phyloP scores from a whole-genome alignment of 2,888 invertebrate genomes.

The Chrysolina oricalcia region DNA sequence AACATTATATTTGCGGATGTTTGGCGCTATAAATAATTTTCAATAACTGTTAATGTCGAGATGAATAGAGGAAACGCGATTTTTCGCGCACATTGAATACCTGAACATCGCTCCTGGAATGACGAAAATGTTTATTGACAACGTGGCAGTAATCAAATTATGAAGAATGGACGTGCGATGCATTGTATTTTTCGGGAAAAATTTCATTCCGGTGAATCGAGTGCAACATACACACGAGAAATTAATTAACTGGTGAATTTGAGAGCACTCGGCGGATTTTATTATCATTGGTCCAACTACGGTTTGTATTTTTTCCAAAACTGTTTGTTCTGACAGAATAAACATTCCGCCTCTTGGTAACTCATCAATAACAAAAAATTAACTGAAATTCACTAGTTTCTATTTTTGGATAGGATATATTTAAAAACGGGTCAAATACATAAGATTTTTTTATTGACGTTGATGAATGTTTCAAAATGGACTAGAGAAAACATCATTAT shows the following conservation, averaged over 20 bases:
- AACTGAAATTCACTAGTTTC: too few species aligned
- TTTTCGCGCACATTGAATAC: neutral
- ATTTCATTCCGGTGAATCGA: neutral
- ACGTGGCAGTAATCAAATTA: conserved; percentile 18
- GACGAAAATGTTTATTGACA: conserved; percentile 20
- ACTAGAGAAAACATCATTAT: too few species aligned
- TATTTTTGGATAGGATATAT: too few species aligned
- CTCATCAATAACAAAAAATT: too few species aligned
- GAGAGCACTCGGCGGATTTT: conserved; percentile 2
- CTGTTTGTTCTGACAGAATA: neutral
- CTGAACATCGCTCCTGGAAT: conserved; percentile 6
- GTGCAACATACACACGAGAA: conserved; percentile 10
- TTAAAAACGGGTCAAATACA: too few species aligned
- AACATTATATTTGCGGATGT: conserved; percentile 44
- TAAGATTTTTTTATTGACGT: too few species aligned
- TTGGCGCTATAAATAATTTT: conserved; percentile 48
- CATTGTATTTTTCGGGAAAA: neutral
- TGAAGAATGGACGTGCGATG: conserved; percentile 16
- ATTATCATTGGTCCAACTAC: neutral
- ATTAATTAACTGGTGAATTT: conserved; percentile 7
- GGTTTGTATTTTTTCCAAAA: neutral
- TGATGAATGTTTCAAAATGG: too few species aligned
- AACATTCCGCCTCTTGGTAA: neutral
- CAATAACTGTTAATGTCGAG: conserved; percentile 45
- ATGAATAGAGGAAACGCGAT: conserved; percentile 26